Percentiles rank a stretch among this genome's conserved stretches.
These are phyloP conservation scores for Avahi laniger DNA, from an alignment of 2,797 vertebrate species.

Conservation along the genomic window DNA sequence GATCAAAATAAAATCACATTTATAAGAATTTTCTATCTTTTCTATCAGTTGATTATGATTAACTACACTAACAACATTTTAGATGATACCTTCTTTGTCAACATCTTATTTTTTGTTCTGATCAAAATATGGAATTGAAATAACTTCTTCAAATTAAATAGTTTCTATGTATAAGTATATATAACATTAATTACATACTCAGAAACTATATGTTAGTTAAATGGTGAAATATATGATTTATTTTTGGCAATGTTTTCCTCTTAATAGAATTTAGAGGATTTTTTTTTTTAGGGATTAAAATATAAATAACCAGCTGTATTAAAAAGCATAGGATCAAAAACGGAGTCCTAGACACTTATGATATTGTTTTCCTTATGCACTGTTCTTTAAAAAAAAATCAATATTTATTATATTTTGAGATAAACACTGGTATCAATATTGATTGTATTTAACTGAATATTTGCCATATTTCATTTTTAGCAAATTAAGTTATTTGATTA, in stretches of 20 bases:
- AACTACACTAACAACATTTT: neutral
- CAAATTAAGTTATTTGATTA: neutral
- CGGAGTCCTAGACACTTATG: neutral
- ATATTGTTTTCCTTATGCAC: neutral
- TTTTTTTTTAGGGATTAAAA: neutral
- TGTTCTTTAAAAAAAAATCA: neutral
- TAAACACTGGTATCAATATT: neutral
- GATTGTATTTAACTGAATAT: neutral
- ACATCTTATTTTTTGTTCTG: neutral
- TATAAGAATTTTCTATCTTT: neutral
- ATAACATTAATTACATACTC: neutral
- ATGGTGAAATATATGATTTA: neutral
- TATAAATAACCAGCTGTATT: neutral
- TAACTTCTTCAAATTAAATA: neutral
- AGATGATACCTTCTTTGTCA: neutral
- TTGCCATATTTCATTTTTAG: neutral
- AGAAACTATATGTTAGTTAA: neutral
- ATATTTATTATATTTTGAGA: neutral
- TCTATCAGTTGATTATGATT: neutral
- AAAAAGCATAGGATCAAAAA: neutral
- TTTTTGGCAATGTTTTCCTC: neutral
- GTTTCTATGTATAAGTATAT: neutral
- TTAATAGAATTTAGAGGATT: neutral
- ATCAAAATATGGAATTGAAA: neutral
- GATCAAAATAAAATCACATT: neutral